Percentiles rank a stretch among this genome's conserved stretches.
phyloP scores from a whole-genome alignment of 2,797 vertebrate genomes.

The Hydrophis major region DNA sequence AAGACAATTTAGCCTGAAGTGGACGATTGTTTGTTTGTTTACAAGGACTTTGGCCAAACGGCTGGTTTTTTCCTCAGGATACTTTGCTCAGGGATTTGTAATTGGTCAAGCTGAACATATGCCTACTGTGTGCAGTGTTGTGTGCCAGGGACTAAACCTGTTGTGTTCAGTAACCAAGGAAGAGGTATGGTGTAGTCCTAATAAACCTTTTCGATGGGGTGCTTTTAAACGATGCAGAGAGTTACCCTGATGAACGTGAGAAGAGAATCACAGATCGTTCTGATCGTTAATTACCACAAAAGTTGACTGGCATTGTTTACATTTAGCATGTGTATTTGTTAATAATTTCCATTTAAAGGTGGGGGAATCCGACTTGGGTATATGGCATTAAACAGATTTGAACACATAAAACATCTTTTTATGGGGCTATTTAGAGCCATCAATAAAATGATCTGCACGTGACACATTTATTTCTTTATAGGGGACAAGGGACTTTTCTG shows the following conservation, averaged over 20 bases:
- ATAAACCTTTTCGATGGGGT: background rate
- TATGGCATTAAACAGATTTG: background rate
- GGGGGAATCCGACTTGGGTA: background rate
- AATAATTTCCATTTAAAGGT: background rate
- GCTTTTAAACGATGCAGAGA: background rate
- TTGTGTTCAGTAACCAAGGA: background rate
- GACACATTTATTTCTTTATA: background rate
- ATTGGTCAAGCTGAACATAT: background rate
- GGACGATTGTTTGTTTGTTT: background rate
- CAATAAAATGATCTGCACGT: slow-evolving; percentile 3
- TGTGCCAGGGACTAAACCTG: background rate
- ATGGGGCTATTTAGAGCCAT: background rate
- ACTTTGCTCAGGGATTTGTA: background rate
- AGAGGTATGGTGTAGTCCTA: too few species aligned
- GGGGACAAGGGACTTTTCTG: background rate
- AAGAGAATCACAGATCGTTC: background rate
- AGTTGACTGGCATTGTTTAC: background rate
- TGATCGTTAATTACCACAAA: background rate
- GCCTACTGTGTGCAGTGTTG: background rate
- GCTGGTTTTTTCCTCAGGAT: background rate
- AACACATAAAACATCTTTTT: background rate
- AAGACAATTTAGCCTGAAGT: background rate
- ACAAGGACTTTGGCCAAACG: background rate
- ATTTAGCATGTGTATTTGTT: slow-evolving; percentile 1
- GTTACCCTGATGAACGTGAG: background rate